These are phyloP conservation scores for Sitobion miscanthi DNA, from an alignment of 1,140 invertebrate species.

Conservation along the genomic window DNA sequence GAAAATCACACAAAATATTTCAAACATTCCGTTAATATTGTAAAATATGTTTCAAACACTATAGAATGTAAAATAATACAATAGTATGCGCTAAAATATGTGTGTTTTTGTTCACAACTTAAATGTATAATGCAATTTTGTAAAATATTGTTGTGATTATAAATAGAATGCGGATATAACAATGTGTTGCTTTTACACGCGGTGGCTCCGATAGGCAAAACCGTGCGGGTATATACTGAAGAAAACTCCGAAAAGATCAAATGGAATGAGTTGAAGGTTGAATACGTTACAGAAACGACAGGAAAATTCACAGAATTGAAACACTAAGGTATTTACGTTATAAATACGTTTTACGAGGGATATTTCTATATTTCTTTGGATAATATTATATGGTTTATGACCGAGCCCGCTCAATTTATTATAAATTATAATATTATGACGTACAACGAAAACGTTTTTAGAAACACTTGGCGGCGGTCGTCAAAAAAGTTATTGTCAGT, in stretches of 20 bases:
- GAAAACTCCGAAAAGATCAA: neutral
- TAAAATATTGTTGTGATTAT: neutral
- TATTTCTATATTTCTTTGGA: too few species aligned
- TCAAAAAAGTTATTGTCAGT: conserved; percentile 77
- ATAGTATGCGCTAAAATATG: too few species aligned
- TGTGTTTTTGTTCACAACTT: too few species aligned
- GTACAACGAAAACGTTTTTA: conserved; percentile 53
- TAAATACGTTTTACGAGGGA: neutral
- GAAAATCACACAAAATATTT: too few species aligned
- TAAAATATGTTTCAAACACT: too few species aligned
- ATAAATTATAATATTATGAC: too few species aligned
- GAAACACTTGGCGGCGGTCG: conserved; percentile 74
- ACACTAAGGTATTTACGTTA: neutral
- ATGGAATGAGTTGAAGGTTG: neutral
- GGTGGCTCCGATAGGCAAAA: neutral
- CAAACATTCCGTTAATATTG: too few species aligned
- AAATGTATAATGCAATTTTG: too few species aligned
- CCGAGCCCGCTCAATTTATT: too few species aligned
- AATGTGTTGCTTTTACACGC: neutral
- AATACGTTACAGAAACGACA: neutral
- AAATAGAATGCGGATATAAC: neutral
- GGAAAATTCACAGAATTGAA: neutral
- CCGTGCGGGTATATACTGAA: neutral
- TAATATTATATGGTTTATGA: too few species aligned
- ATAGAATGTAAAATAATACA: too few species aligned